Percentiles rank a stretch among this genome's conserved stretches.
These are phyloP conservation scores for Plebejus anna DNA, from an alignment of 2,888 invertebrate genomes.

Conservation along the genomic window DNA sequence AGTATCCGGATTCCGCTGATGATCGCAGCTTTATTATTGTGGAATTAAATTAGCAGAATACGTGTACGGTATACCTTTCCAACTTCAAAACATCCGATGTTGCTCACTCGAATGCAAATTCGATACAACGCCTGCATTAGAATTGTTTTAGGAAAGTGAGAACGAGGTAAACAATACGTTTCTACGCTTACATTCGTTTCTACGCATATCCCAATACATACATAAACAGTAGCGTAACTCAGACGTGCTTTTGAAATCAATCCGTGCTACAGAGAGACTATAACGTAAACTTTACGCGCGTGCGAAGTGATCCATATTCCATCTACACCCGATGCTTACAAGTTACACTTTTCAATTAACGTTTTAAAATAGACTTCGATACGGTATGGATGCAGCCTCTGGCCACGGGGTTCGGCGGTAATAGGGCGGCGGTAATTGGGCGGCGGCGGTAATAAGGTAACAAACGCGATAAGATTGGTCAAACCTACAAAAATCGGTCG, in stretches of 20 bases:
- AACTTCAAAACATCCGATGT: neutral
- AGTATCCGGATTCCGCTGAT: neutral
- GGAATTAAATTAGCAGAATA: no score
- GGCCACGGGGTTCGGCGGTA: neutral
- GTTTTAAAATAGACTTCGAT: no score
- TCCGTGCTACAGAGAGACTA: no score
- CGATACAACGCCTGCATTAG: neutral
- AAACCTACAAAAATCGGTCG: neutral
- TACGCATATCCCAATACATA: neutral
- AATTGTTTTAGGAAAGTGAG: conserved; percentile 21
- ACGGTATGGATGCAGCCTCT: neutral
- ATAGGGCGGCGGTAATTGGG: no score
- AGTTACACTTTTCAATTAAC: no score
- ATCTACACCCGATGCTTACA: no score
- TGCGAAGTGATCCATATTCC: no score
- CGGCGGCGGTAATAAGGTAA: no score
- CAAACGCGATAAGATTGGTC: no score
- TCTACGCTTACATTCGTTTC: neutral
- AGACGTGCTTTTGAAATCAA: neutral
- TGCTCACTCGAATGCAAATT: neutral
- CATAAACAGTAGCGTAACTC: neutral
- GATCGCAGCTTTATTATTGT: neutral
- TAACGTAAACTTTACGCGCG: no score
- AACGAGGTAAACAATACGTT: conserved; percentile 20
- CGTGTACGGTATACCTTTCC: neutral